Conservation (phyloP, 2,797 vertebrate genomes). For the Tamandua tetradactyla region DNA sequence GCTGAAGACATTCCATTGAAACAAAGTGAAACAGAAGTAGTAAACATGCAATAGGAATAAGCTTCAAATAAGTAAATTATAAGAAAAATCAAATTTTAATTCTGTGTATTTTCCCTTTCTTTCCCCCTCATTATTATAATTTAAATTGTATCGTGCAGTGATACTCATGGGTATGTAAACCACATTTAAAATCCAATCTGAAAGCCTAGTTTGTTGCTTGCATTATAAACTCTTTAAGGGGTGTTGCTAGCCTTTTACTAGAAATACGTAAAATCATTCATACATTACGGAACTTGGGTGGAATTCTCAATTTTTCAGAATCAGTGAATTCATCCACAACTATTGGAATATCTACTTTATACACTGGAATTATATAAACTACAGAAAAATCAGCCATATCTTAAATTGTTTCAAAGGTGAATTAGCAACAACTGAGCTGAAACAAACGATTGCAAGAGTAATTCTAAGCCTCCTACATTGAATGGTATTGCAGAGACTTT, state of each 20-base stretch:
- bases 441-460: not conserved
- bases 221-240: not conserved
- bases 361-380: rapidly evolving
- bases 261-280: not conserved
- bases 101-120: not conserved
- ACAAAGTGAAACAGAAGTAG: not conserved
- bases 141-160: not conserved
- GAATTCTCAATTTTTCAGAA: not conserved
- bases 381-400: not conserved
- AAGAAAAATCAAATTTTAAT: not conserved
- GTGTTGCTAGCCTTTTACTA: not conserved
- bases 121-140: not conserved
- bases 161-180: not conserved
- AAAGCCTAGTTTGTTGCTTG: not conserved
- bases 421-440: not conserved
- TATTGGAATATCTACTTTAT: not conserved
- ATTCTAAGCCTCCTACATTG: not conserved
- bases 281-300: not conserved
- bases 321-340: not conserved
- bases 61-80: not conserved
- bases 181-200: not conserved
- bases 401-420: not conserved
- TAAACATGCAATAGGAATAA: rapidly evolving
- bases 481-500: not conserved
- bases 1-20: not conserved